These are phyloP conservation scores for Cavia porcellus DNA, from an alignment of 2,113 vertebrate species.

Conservation along the genomic window DNA sequence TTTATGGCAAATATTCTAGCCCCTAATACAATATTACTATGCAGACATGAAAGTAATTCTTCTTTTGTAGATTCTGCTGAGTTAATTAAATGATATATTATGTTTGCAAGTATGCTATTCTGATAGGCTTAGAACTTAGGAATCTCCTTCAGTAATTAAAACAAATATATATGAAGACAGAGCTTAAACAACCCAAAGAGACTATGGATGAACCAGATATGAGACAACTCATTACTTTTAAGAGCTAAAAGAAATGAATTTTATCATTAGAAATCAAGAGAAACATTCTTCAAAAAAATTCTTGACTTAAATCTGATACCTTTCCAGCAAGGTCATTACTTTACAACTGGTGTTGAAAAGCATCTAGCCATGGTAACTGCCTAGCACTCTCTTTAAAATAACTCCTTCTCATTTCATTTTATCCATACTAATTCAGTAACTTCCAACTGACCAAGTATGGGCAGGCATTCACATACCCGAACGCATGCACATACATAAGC, in stretches of 20 bases:
- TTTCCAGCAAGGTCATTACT: slow-evolving; percentile 54
- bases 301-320: slow-evolving; percentile 52
- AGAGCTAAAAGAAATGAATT: slow-evolving; percentile 34
- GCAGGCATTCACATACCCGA: neutral
- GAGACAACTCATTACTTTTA: slow-evolving; percentile 43
- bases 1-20: slow-evolving; percentile 41
- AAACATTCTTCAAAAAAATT: slow-evolving; percentile 11
- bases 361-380: neutral
- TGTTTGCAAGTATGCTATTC: neutral
- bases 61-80: slow-evolving; percentile 5
- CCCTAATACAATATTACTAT: neutral
- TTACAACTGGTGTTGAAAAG: slow-evolving; percentile 39
- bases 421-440: neutral
- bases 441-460: neutral
- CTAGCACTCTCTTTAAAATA: neutral
- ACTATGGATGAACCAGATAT: neutral
- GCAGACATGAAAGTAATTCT: slow-evolving; percentile 3
- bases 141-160: slow-evolving; percentile 37
- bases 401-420: slow-evolving; percentile 16
- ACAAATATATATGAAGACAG: neutral
- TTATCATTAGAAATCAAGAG: slow-evolving; percentile 42
- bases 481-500: neutral
- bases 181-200: slow-evolving; percentile 19
- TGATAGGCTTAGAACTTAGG: neutral
- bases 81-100: slow-evolving; percentile 13